Base-by-base conservation (phyloP, 2,797 vertebrate species). In the Sebastes iracundus region DNA sequence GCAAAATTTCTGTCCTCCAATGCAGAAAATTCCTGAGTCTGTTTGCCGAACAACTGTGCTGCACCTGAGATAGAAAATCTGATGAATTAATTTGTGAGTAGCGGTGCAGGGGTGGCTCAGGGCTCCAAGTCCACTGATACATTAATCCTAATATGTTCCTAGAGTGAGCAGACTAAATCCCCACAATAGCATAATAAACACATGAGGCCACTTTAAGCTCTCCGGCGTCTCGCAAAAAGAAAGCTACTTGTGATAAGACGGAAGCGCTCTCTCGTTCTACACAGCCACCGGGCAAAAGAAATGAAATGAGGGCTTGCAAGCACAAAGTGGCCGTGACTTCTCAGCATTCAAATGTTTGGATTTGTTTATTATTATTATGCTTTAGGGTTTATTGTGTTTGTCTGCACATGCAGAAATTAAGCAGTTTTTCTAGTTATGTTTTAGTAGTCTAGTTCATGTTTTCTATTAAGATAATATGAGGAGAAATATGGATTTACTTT, bases 151-250 rank as follows among this genome's bases (percentile, higher is more conserved):
- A 87, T 70, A 81, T 81, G 74, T 79, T 86, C 67, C 42, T 64
- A 11, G 72, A 83, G 72, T 81, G 73, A 75, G 77, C 60, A 72
- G 30, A 80, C 14, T 32, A 80, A 89, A 81, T 85, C 80, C 61
- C 52, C 27, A 75, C 63, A 80, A 88, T 71, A 69, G 79, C 83
- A 75, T 85, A 82, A 87, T 81, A 89, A 91, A 90, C 77, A 82
- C 72, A 87, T 12, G 20, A 81, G 82, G 64, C 53, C 62, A 23
- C 55, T 81, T 63, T 78, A 67, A 89, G 83, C 73, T 72, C 27
- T 72, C 38, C 11, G n/a, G 52, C 8, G 27, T 77, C 62, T 82
- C 73, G 23, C 38, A 81, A 79, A 87, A 62, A 74, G 25, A 66
- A 74, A 75, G 32, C n/a, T 30, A 60, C 68, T 84, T 75, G 27